Base-by-base conservation (phyloP, 2,888 invertebrate species). In the Drepanosiphum platanoidis region DNA sequence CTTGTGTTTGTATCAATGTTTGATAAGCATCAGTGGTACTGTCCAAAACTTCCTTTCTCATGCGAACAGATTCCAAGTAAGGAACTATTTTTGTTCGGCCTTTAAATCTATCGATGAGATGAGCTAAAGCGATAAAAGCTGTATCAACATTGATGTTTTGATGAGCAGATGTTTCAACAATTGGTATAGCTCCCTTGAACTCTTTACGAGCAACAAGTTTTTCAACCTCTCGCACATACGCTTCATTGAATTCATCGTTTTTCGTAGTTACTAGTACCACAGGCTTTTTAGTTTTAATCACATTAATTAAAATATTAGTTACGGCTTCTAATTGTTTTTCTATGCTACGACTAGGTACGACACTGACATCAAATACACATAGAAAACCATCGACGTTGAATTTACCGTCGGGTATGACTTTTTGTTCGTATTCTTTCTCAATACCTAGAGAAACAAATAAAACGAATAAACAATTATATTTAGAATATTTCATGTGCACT, bases 371-470 rank as follows among this genome's bases (percentile, higher is more conserved):
- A 90, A 98, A 98, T 72, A 97, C 93, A 90, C 98, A 97, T 81
- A 99, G 91, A 91, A 98, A 99, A 78, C 98, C 98, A 90, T 99
- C 98, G 87, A 99, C 95, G 88, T 93, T 93, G 86, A 98, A 91
- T 89, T 96, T 95, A 0, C 98, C 99, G 88, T 98, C 98, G 0
- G 97, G 95, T 90, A 97, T 92, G 87, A 96, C 93, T 89, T 95
- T 94, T 90, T 98, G 98, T 88, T 98, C 97, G 89, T 97, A 98
- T 90, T 98, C 98, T 90, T 97, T 97, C 91, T 99, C 98, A 89
- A 98, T 96, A 86, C 98, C 92, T 92, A 88, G n/a, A n/a, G n/a
- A n/a, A n/a, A n/a, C n/a, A n/a, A n/a, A n/a, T n/a, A n/a, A 5
- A 64, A 84, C 42, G 74, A 74, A 86, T 81, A 87, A 27, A 81